Percentiles rank a stretch among this genome's conserved stretches.
Conservation (phyloP, 23 tunicate species). For the Oikopleura dioica region DNA sequence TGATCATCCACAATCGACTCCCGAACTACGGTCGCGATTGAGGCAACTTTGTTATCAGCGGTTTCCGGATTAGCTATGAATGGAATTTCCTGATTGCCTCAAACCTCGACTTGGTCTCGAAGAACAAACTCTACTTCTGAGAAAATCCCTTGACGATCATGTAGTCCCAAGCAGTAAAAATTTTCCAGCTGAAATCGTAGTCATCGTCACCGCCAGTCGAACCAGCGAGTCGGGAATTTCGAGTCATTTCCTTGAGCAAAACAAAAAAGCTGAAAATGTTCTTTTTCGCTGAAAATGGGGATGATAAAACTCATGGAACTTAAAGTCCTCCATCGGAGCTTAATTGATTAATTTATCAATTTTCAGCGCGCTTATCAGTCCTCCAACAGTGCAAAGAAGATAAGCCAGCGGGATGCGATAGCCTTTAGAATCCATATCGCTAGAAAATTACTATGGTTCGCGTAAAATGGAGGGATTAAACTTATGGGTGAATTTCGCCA, state of each 20-base stretch:
- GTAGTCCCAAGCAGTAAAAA: conserved; percentile 39
- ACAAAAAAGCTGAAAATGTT: background rate
- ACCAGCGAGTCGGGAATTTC: conserved; percentile 24
- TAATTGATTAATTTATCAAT: background rate
- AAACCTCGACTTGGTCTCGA: no score
- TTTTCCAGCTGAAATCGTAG: conserved; percentile 24
- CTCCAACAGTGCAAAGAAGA: conserved; percentile 10
- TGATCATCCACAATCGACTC: conserved; percentile 49
- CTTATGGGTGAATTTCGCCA: background rate
- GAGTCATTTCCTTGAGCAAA: conserved; percentile 21
- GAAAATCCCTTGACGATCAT: no score
- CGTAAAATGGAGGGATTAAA: no score
- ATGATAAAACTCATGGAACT: no score
- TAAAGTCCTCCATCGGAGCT: no score
- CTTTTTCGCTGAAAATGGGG: no score
- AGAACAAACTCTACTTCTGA: no score
- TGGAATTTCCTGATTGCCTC: no score
- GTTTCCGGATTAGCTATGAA: conserved; percentile 30
- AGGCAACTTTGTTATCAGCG: conserved; percentile 26
- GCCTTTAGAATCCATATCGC: conserved; percentile 20
- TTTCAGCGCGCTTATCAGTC: no score
- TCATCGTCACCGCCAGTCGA: conserved; percentile 23
- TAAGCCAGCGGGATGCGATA: conserved; percentile 36
- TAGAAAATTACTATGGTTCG: no score
- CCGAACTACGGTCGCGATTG: conserved; percentile 7